Base-by-base conservation (phyloP, 2,888 invertebrate genomes). In the Diarsia rubi region DNA sequence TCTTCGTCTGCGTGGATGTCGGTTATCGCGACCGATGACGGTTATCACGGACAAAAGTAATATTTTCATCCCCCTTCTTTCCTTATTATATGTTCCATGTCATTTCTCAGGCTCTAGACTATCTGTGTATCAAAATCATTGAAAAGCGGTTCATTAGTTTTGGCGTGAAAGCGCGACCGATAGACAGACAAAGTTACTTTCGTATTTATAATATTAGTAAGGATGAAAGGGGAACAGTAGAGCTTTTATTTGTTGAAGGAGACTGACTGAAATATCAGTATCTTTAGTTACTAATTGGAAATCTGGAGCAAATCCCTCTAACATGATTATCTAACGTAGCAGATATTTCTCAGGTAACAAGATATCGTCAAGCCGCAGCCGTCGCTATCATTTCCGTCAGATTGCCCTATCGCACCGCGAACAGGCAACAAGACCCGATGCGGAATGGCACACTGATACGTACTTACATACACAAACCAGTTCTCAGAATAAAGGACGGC, bases 371-470 rank as follows among this genome's bases (percentile, higher is more conserved):
- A 81, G 81, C 70, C 84, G 79, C 87, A 84, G 74, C 79, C 86
- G 77, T 82, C 85, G 85, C 80, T 92, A 93, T 92, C 90, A 89
- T 90, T 92, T 93, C 92, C 92, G 89, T 89, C 86, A 88, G 90
- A 91, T 93, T 91, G 89, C 89, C 86, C 85, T 87, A 88, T 82
- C 79, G 68, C 86, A 87, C 84, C 86, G 88, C 87, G 84, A 89
- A 89, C 86, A 89, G 87, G 90, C 87, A 90, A 87, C 86, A 87
- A 82, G 85, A 85, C 79, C 79, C 85, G 79, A 87, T 84, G 78
- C 83, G 82, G 81, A 90, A 87, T 87, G 79, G 83, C 84, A 83
- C 83, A 86, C 82, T 82, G 79, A 85, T 81, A 85, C 77, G 68
- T 62, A 78, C 81, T 72, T 75, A 79, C 63, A 71, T 75, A 88